These are phyloP conservation scores for Tokudaia muenninki DNA, from an alignment of 2,797 vertebrate species.

Conservation along the genomic window DNA sequence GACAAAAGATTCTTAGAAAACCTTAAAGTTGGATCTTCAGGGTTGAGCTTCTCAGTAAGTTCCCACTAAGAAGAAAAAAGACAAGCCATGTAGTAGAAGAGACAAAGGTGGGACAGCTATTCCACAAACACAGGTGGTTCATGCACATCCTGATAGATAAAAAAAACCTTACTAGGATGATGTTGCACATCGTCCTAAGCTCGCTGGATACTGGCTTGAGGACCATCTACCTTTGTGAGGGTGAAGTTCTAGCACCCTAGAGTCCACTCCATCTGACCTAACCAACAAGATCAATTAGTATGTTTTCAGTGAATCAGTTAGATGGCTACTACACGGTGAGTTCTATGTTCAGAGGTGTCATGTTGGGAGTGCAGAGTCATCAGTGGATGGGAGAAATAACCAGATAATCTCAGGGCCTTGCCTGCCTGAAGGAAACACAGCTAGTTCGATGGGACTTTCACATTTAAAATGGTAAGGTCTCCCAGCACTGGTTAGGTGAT, in stretches of 20 bases:
- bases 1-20: neutral
- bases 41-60: neutral
- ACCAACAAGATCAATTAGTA: neutral
- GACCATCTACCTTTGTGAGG: neutral
- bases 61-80: neutral
- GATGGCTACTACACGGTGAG: neutral
- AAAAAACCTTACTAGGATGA: neutral
- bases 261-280: too few species aligned
- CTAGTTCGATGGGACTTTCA: neutral
- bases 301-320: neutral
- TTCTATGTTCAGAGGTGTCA: neutral
- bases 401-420: neutral
- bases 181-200: neutral
- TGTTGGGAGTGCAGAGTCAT: neutral
- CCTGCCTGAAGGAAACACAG: neutral
- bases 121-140: neutral
- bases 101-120: neutral
- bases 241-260: neutral
- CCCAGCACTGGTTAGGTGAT: neutral
- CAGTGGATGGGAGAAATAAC: neutral
- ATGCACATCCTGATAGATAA: rapidly evolving
- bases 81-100: neutral
- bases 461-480: neutral
- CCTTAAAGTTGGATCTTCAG: neutral
- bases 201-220: neutral